These are phyloP conservation scores for Rhyacichthys aspro DNA, from an alignment of 2,797 vertebrate genomes.

Conservation along the genomic window DNA sequence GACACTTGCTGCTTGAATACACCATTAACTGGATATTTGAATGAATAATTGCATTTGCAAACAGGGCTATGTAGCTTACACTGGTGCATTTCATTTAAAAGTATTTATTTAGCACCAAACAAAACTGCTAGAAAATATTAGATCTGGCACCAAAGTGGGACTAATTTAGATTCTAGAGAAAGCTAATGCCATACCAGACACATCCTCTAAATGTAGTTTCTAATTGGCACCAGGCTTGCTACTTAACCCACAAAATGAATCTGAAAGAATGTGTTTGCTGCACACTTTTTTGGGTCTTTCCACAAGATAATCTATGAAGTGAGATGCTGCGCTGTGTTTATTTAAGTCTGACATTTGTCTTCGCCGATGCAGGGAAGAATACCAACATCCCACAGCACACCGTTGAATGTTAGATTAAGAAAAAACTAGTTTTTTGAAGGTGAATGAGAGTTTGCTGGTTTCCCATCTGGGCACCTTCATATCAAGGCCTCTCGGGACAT, in stretches of 20 bases:
- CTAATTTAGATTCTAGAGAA: conserved; percentile 1
- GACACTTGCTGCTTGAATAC: too few species aligned
- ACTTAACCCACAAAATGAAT: neutral
- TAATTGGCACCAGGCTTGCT: conserved; percentile 4
- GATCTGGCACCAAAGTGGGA: neutral
- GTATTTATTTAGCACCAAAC: neutral
- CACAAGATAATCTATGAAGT: conserved; percentile 33
- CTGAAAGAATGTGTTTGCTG: conserved; percentile 11
- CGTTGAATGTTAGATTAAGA: conserved; percentile 63
- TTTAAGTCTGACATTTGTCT: conserved; percentile 59
- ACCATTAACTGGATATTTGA: neutral
- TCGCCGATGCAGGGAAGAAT: conserved; percentile 43
- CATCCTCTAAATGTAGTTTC: conserved; percentile 10
- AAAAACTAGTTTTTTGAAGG: conserved; percentile 72
- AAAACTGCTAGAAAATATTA: neutral
- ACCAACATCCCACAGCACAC: conserved; percentile 49
- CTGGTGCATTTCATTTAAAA: neutral
- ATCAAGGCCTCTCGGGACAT: conserved; percentile 67
- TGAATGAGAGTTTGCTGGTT: conserved; percentile 74
- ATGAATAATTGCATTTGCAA: neutral
- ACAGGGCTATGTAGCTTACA: neutral
- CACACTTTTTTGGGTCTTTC: conserved; percentile 13
- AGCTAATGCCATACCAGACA: conserved; percentile 8
- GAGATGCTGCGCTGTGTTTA: conserved; percentile 39
- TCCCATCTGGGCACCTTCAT: conserved; percentile 81